Conservation (phyloP, 1,140 invertebrate genomes). For the Drosophila micromelanica region DNA sequence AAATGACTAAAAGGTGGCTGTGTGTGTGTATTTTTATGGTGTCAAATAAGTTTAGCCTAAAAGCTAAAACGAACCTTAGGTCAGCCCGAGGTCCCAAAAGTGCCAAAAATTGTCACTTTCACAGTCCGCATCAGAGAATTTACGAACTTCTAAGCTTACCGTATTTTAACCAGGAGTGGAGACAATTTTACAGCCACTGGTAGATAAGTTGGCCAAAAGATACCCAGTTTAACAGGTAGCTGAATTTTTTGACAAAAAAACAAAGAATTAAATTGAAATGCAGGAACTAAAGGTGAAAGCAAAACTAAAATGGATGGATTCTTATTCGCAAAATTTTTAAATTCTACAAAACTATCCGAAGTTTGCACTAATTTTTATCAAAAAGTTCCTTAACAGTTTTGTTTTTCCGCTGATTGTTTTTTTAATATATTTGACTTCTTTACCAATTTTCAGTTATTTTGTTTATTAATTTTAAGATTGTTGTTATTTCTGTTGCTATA, state of each 20-base stretch:
- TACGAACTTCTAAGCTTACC: neutral
- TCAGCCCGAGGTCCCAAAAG: neutral
- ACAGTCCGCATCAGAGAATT: neutral
- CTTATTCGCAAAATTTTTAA: too few relatives aligned
- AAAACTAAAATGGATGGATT: too few relatives aligned
- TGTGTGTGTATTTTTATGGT: neutral
- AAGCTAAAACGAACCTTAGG: too few relatives aligned
- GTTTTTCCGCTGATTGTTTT: neutral
- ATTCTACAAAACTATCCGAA: too few relatives aligned
- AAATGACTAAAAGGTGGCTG: constrained; percentile 4
- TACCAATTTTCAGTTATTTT: neutral
- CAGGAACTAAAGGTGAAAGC: too few relatives aligned
- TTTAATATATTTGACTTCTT: neutral
- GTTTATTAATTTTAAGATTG: constrained; percentile 34
- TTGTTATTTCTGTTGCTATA: constrained; percentile 19
- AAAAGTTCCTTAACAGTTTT: neutral
- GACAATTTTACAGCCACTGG: too few relatives aligned
- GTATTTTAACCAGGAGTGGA: too few relatives aligned
- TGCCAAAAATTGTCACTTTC: neutral
- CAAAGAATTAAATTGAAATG: too few relatives aligned
- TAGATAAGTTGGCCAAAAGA: too few relatives aligned
- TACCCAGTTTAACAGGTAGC: too few relatives aligned
- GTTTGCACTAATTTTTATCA: too few relatives aligned
- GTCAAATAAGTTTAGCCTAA: neutral
- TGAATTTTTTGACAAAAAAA: too few relatives aligned